Evolutionary conservation across 2,113 vertebrate species (phyloP), one percentile per base, ranked within the genome.

Genomic region (Bolborhynchus lineola): DNA sequence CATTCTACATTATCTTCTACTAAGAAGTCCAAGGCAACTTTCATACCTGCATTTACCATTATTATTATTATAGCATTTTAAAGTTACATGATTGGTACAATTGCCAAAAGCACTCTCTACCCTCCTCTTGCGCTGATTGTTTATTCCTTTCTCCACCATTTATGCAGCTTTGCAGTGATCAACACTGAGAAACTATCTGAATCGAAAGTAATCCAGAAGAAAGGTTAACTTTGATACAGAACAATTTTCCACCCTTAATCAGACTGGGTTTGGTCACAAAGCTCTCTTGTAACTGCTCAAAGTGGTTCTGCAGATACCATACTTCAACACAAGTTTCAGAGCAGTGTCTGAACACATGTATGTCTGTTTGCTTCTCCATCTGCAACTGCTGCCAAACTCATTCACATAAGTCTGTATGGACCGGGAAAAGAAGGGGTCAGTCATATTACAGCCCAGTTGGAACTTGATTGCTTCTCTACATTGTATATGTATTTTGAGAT

Each of bases 281-380:
- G 35, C 31, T 25, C 1, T 46, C 33, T 81, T 2, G 0, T 42
- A 76, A 62, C 8, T 28, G n/a, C 57, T 62, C 18, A 35, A 24
- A 59, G 63, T 4, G 3, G n/a, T 63, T 80, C 46, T 68, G 41
- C 25, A 76, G 63, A 28, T n/a, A 39, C 0, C 3, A 46, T 20
- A 46, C 4, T 46, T 42, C 41, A 65, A 33, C 23, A 10, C 25
- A 76, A 71, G 67, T 13, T 80, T 17, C n/a, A 72, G 25, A 87
- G 59, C 47, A 52, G 31, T 5, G n/a, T 37, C 57, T 76, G 29
- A 90, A 67, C 15, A 33, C 0, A 0, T 4, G 16, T 26, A 17
- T 4, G 12, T 64, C 10, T 7, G 24, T 53, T 69, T 62, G 62
- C 33, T 50, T 69, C 62, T 75, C 44, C 1, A 0, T 39, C 33